These are phyloP conservation scores for Bagarius yarrelli DNA, from an alignment of 2,113 vertebrate genomes.

Conservation along the genomic window DNA sequence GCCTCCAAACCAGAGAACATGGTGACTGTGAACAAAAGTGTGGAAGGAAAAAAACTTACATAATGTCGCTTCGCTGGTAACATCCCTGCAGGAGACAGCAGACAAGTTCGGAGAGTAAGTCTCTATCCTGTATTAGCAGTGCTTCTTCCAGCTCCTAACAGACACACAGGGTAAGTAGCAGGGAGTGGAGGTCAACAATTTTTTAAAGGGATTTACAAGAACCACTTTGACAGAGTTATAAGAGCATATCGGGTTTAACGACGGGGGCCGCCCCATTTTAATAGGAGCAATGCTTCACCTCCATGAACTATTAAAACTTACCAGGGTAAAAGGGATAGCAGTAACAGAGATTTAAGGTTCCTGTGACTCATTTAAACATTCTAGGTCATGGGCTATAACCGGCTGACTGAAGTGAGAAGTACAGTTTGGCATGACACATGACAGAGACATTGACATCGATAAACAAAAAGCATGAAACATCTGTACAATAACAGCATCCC, in stretches of 20 bases:
- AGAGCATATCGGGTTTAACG: not conserved
- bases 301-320: not conserved
- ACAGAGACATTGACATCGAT: not conserved
- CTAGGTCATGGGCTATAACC: not conserved
- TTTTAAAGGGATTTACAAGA: constrained; percentile 30
- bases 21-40: not conserved
- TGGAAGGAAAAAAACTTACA: constrained; percentile 77
- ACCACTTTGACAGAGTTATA: constrained; percentile 5
- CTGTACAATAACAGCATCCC: not conserved
- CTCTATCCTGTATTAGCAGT: constrained; percentile 84
- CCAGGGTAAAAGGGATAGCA: not conserved
- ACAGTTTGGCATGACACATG: not conserved
- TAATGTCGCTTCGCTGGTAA: constrained; percentile 95
- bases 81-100: constrained; percentile 94
- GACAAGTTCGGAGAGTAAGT: constrained; percentile 90
- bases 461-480: not conserved
- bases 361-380: not conserved
- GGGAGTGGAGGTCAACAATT: constrained; percentile 29
- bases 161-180: constrained; percentile 22
- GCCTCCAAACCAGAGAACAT: not conserved
- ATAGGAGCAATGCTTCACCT: not conserved
- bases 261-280: constrained; percentile 8
- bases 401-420: not conserved
- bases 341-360: not conserved
- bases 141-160: constrained; percentile 92